Evolutionary conservation across 1,140 invertebrate genomes (phyloP).

Genomic region (Drosophila sproati): DNA sequence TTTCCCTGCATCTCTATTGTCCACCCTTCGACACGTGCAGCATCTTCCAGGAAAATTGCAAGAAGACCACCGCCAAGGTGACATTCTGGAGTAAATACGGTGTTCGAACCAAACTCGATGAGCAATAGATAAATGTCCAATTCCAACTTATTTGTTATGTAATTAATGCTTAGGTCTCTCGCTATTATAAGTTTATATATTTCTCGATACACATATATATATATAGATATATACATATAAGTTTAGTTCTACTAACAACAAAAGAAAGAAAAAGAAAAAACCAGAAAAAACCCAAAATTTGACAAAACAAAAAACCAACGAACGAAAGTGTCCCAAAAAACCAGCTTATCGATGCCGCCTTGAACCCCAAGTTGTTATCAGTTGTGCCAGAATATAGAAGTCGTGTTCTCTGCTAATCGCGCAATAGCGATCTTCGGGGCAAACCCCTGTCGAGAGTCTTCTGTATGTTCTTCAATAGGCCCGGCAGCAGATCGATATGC

Average conservation of each 20-base stretch:
- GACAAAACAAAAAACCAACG: neutral
- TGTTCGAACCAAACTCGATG: conserved; percentile 61
- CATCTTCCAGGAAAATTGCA: conserved; percentile 96
- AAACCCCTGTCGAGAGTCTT: conserved; percentile 85
- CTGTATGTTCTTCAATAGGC: conserved; percentile 91
- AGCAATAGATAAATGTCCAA: conserved; percentile 52
- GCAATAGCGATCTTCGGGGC: conserved; percentile 31
- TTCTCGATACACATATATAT: conserved; percentile 17
- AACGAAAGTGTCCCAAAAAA: conserved; percentile 9
- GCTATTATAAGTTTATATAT: conserved; percentile 56
- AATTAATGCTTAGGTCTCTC: conserved; percentile 53
- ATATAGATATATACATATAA: conserved; percentile 41
- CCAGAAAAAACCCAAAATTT: conserved; percentile 12
- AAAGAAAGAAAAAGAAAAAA: conserved; percentile 30
- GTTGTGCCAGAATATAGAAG: too few relatives aligned
- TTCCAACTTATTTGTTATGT: conserved; percentile 50
- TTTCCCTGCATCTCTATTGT: conserved; percentile 98
- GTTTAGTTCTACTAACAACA: conserved; percentile 62
- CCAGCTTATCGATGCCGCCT: conserved; percentile 12
- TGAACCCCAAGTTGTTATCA: conserved; percentile 11
- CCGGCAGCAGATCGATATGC: conserved; percentile 91
- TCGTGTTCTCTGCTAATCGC: neutral
- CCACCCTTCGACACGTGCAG: conserved; percentile 96
- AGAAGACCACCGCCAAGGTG: conserved; percentile 86
- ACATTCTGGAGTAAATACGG: conserved; percentile 90